phyloP scores from a whole-genome alignment of 2,888 invertebrate genomes.

The Hedya salicella region DNA sequence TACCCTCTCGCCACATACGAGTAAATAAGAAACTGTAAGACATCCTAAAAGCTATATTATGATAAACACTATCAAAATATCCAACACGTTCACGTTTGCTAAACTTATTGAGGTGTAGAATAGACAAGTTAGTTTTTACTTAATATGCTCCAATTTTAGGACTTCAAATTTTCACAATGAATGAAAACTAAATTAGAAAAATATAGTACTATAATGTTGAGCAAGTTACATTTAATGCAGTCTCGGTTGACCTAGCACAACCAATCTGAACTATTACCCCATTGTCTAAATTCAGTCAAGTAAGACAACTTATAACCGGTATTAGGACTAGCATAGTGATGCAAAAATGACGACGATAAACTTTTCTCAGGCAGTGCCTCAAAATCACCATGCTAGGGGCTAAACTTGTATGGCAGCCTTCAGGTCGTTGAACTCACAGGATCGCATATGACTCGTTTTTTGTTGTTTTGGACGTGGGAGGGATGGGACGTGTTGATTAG shows the following conservation, averaged over 20 bases:
- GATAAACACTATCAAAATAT: background rate
- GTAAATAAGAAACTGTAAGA: too few species aligned
- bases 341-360: background rate
- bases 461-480: constrained; percentile 5
- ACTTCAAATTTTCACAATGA: too few species aligned
- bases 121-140: too few species aligned
- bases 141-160: too few species aligned
- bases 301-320: constrained; percentile 13
- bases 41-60: too few species aligned
- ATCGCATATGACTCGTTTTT: constrained; percentile 4
- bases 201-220: too few species aligned
- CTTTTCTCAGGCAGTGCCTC: background rate
- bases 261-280: constrained; percentile 14
- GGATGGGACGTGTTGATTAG: constrained; percentile 13
- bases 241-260: constrained; percentile 28
- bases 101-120: too few species aligned
- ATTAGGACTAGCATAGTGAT: constrained; percentile 9
- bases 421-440: constrained; percentile 7
- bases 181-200: too few species aligned
- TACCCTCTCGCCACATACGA: too few species aligned
- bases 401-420: background rate
- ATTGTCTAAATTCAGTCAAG: constrained; percentile 33
- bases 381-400: constrained; percentile 19
- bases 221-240: background rate
- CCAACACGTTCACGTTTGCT: too few species aligned